These are phyloP conservation scores for Mesoclemmys tuberculata DNA, from an alignment of 2,113 vertebrate species.

Conservation along the genomic window DNA sequence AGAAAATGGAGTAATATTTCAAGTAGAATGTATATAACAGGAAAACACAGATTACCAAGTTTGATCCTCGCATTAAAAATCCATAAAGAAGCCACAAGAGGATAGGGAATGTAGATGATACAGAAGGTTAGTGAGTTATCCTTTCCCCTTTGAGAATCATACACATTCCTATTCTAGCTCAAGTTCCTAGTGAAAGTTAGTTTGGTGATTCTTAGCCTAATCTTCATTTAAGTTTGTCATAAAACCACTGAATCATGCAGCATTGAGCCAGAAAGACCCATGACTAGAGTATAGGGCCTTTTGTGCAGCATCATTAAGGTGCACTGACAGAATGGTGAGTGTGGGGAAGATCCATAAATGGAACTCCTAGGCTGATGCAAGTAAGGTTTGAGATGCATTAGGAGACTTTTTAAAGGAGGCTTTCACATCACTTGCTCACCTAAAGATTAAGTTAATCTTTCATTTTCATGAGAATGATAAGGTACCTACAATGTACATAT, in stretches of 20 bases:
- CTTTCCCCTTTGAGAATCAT: neutral
- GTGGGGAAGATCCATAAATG: accelerated
- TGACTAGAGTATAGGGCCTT: neutral
- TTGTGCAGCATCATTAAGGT: accelerated
- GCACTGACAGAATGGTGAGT: neutral
- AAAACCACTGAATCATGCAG: neutral
- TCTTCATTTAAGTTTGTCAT: neutral
- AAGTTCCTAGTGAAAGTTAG: accelerated
- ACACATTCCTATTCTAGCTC: neutral
- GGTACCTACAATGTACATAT: neutral
- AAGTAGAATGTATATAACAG: neutral
- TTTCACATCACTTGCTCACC: neutral
- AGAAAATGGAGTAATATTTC: neutral
- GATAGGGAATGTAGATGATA: accelerated
- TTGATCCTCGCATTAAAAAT: neutral
- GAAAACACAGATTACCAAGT: neutral
- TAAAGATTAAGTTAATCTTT: neutral
- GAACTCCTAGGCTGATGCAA: neutral
- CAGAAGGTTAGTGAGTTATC: neutral
- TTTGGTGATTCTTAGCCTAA: neutral
- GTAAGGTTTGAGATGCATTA: neutral
- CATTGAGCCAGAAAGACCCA: neutral
- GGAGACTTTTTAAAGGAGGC: neutral
- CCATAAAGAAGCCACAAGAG: neutral
- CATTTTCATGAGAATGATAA: neutral